phyloP scores from a whole-genome alignment of 2,888 invertebrate species.

The Quadriops clusia region DNA sequence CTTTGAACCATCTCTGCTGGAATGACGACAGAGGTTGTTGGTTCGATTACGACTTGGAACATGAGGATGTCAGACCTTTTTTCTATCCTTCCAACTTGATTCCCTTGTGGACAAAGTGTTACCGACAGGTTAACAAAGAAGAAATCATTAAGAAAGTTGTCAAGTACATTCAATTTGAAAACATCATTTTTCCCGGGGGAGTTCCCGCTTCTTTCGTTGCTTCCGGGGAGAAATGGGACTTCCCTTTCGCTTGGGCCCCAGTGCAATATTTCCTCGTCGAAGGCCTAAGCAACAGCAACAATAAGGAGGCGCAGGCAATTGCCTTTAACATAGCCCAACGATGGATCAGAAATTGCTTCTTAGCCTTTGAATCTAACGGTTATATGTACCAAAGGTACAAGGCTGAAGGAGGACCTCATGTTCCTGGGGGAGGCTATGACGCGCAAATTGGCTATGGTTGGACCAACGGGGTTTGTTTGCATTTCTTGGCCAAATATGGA shows the following conservation, averaged over 20 bases:
- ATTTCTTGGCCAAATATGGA: constrained; percentile 62
- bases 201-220: constrained; percentile 67
- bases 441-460: constrained; percentile 89
- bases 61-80: constrained; percentile 52
- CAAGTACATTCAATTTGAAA: constrained; percentile 55
- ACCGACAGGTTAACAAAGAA: constrained; percentile 43
- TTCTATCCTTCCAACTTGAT: constrained; percentile 72
- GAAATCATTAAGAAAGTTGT: constrained; percentile 49
- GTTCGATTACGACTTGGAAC: constrained; percentile 73
- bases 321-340: constrained; percentile 63
- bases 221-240: constrained; percentile 84
- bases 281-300: constrained; percentile 59
- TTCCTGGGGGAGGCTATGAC: no score
- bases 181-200: constrained; percentile 57
- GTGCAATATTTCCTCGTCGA: constrained; percentile 74
- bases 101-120: constrained; percentile 73
- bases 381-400: not conserved
- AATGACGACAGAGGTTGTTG: constrained; percentile 74
- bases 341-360: constrained; percentile 49
- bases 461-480: constrained; percentile 84
- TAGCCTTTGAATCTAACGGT: not conserved
- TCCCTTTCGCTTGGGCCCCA: constrained; percentile 91
- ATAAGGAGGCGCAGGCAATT: constrained; percentile 49
- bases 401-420: no score
- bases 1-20: constrained; percentile 65